Conservation (phyloP, 2,888 invertebrate genomes). For the Diarsia mendica region DNA sequence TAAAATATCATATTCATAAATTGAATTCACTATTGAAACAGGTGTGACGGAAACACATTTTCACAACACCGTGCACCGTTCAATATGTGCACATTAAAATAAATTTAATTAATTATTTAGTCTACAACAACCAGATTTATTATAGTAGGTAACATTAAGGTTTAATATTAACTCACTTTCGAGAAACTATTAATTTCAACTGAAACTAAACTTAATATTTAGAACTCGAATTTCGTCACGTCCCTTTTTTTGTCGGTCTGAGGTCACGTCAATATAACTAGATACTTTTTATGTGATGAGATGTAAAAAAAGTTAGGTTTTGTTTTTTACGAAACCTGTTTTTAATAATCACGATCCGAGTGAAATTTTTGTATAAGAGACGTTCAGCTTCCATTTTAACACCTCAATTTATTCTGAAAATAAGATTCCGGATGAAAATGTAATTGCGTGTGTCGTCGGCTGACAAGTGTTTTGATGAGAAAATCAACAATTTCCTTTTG, state of each 20-base stretch:
- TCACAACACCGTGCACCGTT: slow-evolving; percentile 10
- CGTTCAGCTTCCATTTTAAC: slow-evolving; percentile 70
- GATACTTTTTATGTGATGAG: neutral
- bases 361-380: slow-evolving; percentile 45
- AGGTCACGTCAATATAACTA: neutral
- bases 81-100: slow-evolving; percentile 33
- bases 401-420: slow-evolving; percentile 75
- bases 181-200: slow-evolving; percentile 1
- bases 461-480: slow-evolving; percentile 80
- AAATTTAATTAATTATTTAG: slow-evolving; percentile 10
- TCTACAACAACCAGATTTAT: slow-evolving; percentile 21
- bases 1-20: slow-evolving; percentile 37
- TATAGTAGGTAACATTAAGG: neutral
- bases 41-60: slow-evolving; percentile 33
- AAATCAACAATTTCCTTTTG: slow-evolving; percentile 61
- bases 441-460: slow-evolving; percentile 80
- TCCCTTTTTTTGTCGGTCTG: neutral
- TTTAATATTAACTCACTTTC: neutral
- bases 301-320: neutral
- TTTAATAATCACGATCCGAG: slow-evolving; percentile 33
- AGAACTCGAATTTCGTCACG: neutral
- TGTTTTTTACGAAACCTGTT: slow-evolving; percentile 16
- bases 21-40: slow-evolving; percentile 33
- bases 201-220: neutral
- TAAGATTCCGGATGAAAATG: slow-evolving; percentile 79